Evolutionary conservation across 2,113 vertebrate species (phyloP), one percentile per base, ranked within the genome.

Genomic region (Plecturocebus donacophilus): DNA sequence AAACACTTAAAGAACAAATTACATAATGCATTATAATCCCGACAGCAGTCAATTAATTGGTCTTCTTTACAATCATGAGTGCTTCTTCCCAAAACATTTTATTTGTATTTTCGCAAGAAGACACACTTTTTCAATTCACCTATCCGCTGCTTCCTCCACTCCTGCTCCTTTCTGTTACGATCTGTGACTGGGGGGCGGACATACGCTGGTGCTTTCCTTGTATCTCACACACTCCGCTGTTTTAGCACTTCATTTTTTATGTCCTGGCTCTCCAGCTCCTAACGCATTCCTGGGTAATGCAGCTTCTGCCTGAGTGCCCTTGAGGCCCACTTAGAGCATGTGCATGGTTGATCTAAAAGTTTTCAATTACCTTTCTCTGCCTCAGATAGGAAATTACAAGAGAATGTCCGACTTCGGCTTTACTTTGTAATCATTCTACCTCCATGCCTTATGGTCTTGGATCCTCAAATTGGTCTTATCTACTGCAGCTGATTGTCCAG

Each of bases 321-420:
- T 27, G 95, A 96, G 80, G 90, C 71, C 64, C 94, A 90, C 92
- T 95, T 58, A 90, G 71, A 92, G 70, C 49, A 70, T 80, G 88
- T 73, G 83, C 68, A 73, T 70, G 83, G 83, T 79, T 71, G 58
- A 86, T 92, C 84, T 86, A 82, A 93, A 95, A 93, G 40, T 97
- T 95, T 80, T 76, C 90, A 82, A 23, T 91, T 88, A 76, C 81
- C 42, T 71, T 79, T 75, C 66, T 91, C 66, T 79, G 82, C 23
- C 61, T 92, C 7, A 0, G 54, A n/a, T 45, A 75, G 64, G 81
- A 89, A 95, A 94, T 94, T 79, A 64, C 52, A 79, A 56, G 45
- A 94, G 77, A 92, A 86, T 9, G 88, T 85, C 79, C 49, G 49
- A 25, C 95, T 94, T 94, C 85, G 86, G 81, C 90, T 35, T 82